These are phyloP conservation scores for Thysanoteuthis rhombus DNA, from an alignment of 2,888 invertebrate genomes.

Conservation along the genomic window DNA sequence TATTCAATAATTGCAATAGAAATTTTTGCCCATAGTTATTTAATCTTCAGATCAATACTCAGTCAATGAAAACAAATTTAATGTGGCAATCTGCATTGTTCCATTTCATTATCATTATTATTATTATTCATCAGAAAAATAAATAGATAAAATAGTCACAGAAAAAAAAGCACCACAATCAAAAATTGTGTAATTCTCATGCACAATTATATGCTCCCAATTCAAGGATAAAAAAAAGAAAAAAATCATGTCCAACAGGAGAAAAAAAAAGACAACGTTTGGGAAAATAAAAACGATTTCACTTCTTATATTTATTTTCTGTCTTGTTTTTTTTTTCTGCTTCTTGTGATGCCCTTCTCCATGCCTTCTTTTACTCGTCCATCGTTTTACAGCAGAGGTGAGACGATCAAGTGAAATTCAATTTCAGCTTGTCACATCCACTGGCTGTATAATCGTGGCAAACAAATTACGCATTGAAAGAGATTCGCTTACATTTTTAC, in stretches of 20 bases:
- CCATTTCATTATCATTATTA: background rate
- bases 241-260: background rate
- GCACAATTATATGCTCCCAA: background rate
- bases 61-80: background rate
- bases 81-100: background rate
- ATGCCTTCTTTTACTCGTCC: background rate
- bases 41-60: background rate
- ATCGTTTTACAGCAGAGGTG: background rate
- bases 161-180: background rate
- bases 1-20: background rate
- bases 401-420: conserved; percentile 23
- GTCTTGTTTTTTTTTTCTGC: background rate
- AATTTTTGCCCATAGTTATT: background rate
- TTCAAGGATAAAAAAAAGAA: background rate
- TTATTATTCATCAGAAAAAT: background rate
- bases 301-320: background rate
- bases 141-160: background rate
- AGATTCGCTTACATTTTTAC: background rate
- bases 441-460: background rate
- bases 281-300: background rate
- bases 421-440: conserved; percentile 1
- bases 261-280: background rate
- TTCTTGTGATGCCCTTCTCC: background rate
- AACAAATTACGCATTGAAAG: background rate
- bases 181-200: background rate